phyloP scores from a whole-genome alignment of 1,140 invertebrate genomes.

The Macrobrachium nipponense region DNA sequence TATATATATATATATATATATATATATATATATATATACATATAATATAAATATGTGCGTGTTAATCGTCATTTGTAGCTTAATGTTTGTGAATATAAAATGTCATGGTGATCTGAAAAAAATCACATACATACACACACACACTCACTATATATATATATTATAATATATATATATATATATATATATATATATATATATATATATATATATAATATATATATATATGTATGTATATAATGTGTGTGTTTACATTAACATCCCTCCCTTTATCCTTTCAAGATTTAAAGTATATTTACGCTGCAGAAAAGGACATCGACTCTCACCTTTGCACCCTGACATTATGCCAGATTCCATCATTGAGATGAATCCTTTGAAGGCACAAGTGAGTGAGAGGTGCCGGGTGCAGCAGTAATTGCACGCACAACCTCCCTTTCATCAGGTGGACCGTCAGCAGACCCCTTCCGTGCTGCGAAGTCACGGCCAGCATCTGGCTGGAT shows the following conservation, averaged over 20 bases:
- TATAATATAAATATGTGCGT: no score
- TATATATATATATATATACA: background rate
- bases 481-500: slow-evolving; percentile 33
- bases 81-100: no score
- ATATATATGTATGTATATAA: background rate
- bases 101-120: no score
- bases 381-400: slow-evolving; percentile 9
- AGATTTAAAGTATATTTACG: no score
- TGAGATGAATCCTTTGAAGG: slow-evolving; percentile 23
- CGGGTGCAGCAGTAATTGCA: slow-evolving; percentile 33
- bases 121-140: no score
- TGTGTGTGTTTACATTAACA: background rate
- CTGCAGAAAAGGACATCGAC: background rate
- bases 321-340: slow-evolving; percentile 36
- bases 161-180: slow-evolving; percentile 4
- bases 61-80: no score
- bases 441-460: slow-evolving; percentile 22
- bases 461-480: slow-evolving; percentile 43
- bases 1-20: background rate
- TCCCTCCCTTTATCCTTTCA: background rate
- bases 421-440: slow-evolving; percentile 28
- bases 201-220: background rate
- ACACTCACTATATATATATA: no score
- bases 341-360: slow-evolving; percentile 41
- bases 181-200: slow-evolving; percentile 9